A percentile compares a stretch with the other conserved stretches of the same genome.
phyloP scores from a whole-genome alignment of 2,888 invertebrate genomes.

The Sarcophaga variegata region DNA sequence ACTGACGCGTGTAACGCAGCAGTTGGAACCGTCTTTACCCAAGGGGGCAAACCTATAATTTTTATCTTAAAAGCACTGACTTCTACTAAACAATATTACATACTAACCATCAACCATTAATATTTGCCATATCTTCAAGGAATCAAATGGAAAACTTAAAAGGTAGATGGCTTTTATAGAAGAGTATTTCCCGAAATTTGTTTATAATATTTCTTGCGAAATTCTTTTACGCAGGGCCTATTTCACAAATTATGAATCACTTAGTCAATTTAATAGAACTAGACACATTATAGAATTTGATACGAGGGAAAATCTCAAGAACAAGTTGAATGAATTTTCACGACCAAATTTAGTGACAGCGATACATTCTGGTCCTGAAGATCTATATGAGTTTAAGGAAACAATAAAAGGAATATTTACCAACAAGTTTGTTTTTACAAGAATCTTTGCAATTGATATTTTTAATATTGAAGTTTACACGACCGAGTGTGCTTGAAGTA shows the following conservation, averaged over 20 bases:
- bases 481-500: too few relatives aligned
- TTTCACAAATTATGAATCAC: not conserved
- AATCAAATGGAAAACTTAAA: constrained; percentile 76
- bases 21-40: too few relatives aligned
- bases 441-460: too few relatives aligned
- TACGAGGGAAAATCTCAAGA: constrained; percentile 26
- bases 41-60: too few relatives aligned
- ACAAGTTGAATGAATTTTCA: constrained; percentile 51
- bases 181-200: constrained; percentile 73
- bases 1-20: constrained; percentile 42
- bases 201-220: not conserved
- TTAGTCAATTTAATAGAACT: not conserved
- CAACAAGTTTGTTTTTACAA: too few relatives aligned
- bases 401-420: too few relatives aligned
- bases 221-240: not conserved
- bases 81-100: not conserved
- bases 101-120: constrained; percentile 68
- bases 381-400: constrained; percentile 20
- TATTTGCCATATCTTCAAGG: constrained; percentile 58
- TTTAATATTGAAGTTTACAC: too few relatives aligned
- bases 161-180: constrained; percentile 77
- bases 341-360: constrained; percentile 38
- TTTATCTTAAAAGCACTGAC: too few relatives aligned
- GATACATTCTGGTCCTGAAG: constrained; percentile 48
- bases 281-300: constrained; percentile 60